phyloP scores from a whole-genome alignment of 1,140 invertebrate species.

The Pemphigus obesinymphae region DNA sequence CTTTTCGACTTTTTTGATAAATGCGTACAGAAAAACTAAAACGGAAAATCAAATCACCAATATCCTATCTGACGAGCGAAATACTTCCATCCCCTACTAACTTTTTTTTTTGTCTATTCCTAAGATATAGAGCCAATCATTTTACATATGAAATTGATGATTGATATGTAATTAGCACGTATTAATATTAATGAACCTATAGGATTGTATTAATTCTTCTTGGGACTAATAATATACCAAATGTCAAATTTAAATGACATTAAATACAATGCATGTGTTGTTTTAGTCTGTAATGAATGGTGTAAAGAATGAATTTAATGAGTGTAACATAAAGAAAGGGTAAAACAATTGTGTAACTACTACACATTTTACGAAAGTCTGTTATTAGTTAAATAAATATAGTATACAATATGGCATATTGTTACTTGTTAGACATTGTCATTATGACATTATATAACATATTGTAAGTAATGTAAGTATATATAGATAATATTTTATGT shows the following conservation, averaged over 20 bases:
- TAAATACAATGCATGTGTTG: not conserved
- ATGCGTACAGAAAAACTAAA: no score
- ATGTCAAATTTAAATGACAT: not conserved
- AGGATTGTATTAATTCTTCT: not conserved
- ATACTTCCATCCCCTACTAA: no score
- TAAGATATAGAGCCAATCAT: no score
- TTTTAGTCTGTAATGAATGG: not conserved
- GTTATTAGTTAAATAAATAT: not conserved
- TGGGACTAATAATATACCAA: not conserved
- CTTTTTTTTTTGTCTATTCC: no score
- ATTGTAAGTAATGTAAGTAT: not conserved
- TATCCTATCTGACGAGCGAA: no score
- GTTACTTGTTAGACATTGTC: not conserved
- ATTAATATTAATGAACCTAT: conserved; percentile 19
- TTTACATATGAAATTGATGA: no score
- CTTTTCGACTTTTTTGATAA: no score
- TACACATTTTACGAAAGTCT: not conserved
- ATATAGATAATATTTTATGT: no score
- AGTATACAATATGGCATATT: not conserved
- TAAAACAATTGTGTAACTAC: not conserved
- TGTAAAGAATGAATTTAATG: not conserved
- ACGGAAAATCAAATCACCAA: no score
- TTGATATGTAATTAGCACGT: not conserved
- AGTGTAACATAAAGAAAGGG: not conserved
- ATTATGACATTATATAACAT: not conserved